phyloP scores from a whole-genome alignment of 2,113 vertebrate genomes.

The Pteruthius melanotis region DNA sequence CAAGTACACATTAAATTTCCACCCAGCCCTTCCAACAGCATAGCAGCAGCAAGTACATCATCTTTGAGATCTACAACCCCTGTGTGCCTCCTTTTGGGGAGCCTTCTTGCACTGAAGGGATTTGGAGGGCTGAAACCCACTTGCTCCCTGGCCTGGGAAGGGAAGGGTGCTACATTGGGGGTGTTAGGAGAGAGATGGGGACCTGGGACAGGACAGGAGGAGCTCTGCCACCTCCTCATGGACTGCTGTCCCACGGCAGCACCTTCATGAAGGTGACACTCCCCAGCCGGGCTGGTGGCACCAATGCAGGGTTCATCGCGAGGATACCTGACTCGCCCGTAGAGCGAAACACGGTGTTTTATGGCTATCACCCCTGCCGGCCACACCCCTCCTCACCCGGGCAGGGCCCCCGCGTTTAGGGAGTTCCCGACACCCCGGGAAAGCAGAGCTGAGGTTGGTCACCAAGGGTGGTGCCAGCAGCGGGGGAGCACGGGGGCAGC shows the following conservation, averaged over 20 bases:
- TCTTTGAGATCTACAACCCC: neutral
- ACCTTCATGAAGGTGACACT: neutral
- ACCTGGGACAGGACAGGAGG: rapidly evolving
- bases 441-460: rapidly evolving
- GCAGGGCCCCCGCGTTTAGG: neutral
- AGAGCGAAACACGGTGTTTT: neutral
- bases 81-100: neutral
- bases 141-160: neutral
- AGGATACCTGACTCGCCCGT: neutral
- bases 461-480: neutral
- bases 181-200: neutral
- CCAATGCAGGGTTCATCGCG: neutral
- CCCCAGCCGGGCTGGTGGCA: neutral
- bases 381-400: rapidly evolving
- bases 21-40: neutral
- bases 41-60: neutral
- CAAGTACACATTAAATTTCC: neutral
- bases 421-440: rapidly evolving
- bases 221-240: neutral
- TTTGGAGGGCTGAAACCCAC: neutral
- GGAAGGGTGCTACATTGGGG: neutral
- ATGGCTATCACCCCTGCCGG: neutral
- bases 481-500: too few species aligned
- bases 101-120: neutral
- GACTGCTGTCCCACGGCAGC: neutral